Base-by-base conservation (phyloP, 2,888 invertebrate species). In the Epinotia nisella region DNA sequence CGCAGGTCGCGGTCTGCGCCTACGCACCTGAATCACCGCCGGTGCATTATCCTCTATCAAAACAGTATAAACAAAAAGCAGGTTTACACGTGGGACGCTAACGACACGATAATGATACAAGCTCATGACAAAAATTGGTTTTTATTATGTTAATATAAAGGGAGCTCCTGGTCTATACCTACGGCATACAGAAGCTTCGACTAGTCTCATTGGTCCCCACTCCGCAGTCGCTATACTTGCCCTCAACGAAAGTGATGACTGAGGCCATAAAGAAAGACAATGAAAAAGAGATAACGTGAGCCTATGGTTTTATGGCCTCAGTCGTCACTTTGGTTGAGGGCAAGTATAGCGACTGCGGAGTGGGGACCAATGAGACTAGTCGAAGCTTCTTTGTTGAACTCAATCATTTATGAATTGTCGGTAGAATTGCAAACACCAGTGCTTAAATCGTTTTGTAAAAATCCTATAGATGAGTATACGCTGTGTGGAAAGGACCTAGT, bases 1-100 rank as follows among this genome's bases (percentile, higher is more conserved):
- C 17, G 41, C 70, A 76, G 81, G 82, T 83, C 21, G 79, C 82
- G 79, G 70, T 79, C 79, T 74, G 75, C 81, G 76, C 84, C 85
- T 82, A 82, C 81, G 68, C 60, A 56, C 66, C 80, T 85, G 84
- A 87, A 81, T 86, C 87, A 87, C 78, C 74, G 65, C 15, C 78
- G 75, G 82, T 78, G 80, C 81, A 77, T 77, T 84, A 82, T 80
- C 79, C 83, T 78, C 80, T 76, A 72, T 78, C 77, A 74, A 72
- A 75, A 76, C 65, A 80, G 81, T 79, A 82, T 79, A 81, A 82
- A 84, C 81, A 82, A 82, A 81, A 81, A 79, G 76, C 76, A 72
- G 70, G 69, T 67, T 72, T 75, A 73, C 74, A 80, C 74, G 85
- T 84, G 82, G 85, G 85, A 74, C 72, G 82, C 35, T 55, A 67